Evolutionary conservation across 1,140 invertebrate species (phyloP).

Genomic region (Cherax quadricarinatus): DNA sequence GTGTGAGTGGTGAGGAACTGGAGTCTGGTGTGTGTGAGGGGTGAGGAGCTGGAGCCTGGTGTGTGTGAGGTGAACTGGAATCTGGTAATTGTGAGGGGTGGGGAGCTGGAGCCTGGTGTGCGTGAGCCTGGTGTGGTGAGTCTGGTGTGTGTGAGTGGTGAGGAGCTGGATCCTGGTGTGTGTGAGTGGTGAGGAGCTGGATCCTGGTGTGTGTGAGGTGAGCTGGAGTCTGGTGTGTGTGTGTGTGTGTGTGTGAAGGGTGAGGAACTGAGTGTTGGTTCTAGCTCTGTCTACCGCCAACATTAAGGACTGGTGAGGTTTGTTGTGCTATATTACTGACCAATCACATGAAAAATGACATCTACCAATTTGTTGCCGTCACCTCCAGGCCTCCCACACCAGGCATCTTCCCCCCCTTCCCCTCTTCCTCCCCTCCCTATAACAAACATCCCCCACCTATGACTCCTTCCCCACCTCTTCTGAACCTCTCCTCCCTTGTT

Average conservation of each 20-base stretch:
- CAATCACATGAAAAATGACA: conserved; percentile 1
- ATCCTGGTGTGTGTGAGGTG: no score
- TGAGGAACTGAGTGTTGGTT: no score
- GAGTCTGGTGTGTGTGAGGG: neutral
- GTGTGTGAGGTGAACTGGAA: neutral
- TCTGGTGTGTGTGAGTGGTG: no score
- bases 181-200: no score
- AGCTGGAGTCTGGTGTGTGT: no score
- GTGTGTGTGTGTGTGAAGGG: no score
- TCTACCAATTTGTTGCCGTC: conserved; percentile 13
- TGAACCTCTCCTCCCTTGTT: neutral
- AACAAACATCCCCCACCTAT: neutral
- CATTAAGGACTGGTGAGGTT: neutral
- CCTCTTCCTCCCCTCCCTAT: neutral
- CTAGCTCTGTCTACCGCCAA: no score
- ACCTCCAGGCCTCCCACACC: neutral
- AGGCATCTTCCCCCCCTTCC: neutral
- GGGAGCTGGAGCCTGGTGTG: no score
- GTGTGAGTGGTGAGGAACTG: neutral
- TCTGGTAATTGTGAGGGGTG: neutral
- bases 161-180: no score
- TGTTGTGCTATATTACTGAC: neutral
- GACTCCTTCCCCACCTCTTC: neutral
- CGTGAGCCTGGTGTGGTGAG: no score
- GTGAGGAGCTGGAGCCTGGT: neutral